Base-by-base conservation (phyloP, 1,140 invertebrate species). In the Venustaconcha ellipsiformis region DNA sequence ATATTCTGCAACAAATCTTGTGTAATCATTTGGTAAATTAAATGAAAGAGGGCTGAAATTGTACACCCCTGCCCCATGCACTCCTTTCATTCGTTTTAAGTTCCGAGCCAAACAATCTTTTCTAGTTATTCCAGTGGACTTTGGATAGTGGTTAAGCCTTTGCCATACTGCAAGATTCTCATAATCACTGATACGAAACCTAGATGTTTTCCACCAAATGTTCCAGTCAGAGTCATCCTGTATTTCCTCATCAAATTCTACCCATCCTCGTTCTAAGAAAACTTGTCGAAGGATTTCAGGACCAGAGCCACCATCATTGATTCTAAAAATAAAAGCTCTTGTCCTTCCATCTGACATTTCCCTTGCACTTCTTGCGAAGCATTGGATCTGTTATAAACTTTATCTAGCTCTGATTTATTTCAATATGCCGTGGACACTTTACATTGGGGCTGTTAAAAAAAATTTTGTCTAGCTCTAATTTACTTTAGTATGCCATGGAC, bases 1-100 rank as follows among this genome's bases (percentile, higher is more conserved):
- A 84, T 94, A 95, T 86, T 95, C 94, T 3, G 94, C 93, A 5
- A 95, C 94, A 80, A 95, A 90, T 88, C 94, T 95, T 0, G 94
- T 95, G 84, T 96, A 96, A 85, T 96, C 95, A 76, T 94, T 92
- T 0, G 95, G 95, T 12, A 96, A 87, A 85, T 95, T 95, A 87
- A 94, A 96, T 37, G 94, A 93, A 66, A 93, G 89, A 14, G 95
- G 95, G 94, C 94, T 95, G 87, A 96, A 96, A 86, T 96, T 94
- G 83, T 95, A 96, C 76, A 95, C 93, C 14, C 92, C 91, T 14
- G 77, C 65, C 48, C 95, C 95, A 82, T 95, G 94, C 30, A 95
- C 92, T 82, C 93, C 94, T 84, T 92, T 93, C 95, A 96, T 96
- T 77, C 94, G 94, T 78, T 94, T 93, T 48, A 96, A 89, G 80